Evolutionary conservation across 2,113 vertebrate genomes (phyloP).

Genomic region (Athene noctua): DNA sequence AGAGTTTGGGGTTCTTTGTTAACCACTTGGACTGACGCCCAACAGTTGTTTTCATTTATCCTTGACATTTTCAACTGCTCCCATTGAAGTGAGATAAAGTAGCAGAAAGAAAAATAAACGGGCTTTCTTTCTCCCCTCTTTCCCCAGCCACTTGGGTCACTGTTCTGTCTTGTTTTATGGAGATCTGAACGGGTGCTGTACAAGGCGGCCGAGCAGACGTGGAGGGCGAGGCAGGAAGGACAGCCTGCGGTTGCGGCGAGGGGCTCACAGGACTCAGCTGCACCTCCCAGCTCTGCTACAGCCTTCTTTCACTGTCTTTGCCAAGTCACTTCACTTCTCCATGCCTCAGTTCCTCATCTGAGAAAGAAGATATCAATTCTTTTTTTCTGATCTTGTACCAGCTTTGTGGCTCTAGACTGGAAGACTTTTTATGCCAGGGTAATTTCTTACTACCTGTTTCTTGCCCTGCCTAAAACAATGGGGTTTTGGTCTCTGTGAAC

Average conservation of each 20-base stretch:
- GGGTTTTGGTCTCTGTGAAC: background rate
- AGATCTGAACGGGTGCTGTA: background rate
- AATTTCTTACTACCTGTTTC: constrained; percentile 28
- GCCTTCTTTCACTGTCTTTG: background rate
- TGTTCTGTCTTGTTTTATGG: background rate
- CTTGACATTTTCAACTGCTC: constrained; percentile 51
- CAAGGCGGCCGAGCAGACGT: fast-evolving
- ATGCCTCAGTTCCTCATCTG: background rate
- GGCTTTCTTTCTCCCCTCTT: background rate
- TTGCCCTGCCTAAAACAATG: constrained; percentile 25
- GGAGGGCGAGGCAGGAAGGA: background rate
- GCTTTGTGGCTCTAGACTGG: background rate
- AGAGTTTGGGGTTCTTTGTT: constrained; percentile 68
- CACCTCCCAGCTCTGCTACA: background rate
- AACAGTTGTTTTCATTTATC: constrained; percentile 73
- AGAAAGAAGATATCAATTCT: background rate
- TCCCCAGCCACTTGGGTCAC: background rate
- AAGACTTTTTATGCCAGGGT: background rate
- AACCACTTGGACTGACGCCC: constrained; percentile 61
- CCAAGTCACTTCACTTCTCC: background rate
- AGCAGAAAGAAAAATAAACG: constrained; percentile 62
- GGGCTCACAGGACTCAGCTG: background rate
- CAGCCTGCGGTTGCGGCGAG: fast-evolving
- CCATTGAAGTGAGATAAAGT: constrained; percentile 69
- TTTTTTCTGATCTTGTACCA: background rate